Evolutionary conservation across 1,140 invertebrate genomes (phyloP).

Genomic region (Chrysopa pallens): DNA sequence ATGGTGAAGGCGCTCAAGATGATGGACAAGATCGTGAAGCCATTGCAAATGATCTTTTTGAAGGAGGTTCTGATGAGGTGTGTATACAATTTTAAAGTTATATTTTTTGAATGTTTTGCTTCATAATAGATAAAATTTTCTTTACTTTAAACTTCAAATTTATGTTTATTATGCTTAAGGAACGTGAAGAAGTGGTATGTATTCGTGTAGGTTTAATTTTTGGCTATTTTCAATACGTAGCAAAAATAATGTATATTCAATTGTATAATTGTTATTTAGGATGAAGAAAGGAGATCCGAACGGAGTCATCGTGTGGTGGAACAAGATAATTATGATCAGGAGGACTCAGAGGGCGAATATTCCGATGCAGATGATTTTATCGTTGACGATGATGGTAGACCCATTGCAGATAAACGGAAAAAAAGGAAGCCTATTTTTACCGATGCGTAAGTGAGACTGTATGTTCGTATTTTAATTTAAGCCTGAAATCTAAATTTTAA

Average conservation of each 20-base stretch:
- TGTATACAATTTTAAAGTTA: slow-evolving; percentile 17
- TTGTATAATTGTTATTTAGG: slow-evolving; percentile 26
- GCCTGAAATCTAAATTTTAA: neutral
- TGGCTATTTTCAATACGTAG: neutral
- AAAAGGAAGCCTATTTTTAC: slow-evolving; percentile 78
- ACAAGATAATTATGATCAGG: slow-evolving; percentile 50
- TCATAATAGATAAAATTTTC: neutral
- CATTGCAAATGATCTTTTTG: slow-evolving; percentile 79
- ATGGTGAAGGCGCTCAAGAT: slow-evolving; percentile 59
- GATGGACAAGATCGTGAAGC: slow-evolving; percentile 61
- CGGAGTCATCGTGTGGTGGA: slow-evolving; percentile 41
- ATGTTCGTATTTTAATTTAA: neutral
- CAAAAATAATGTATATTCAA: neutral
- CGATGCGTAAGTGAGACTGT: slow-evolving; percentile 53
- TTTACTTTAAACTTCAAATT: neutral
- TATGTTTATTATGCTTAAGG: slow-evolving; percentile 6
- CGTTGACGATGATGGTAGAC: slow-evolving; percentile 87
- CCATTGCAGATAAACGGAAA: slow-evolving; percentile 72
- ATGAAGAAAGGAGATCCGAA: slow-evolving; percentile 60
- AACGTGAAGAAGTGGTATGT: slow-evolving; percentile 17
- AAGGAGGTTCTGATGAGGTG: slow-evolving; percentile 67
- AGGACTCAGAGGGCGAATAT: slow-evolving; percentile 57
- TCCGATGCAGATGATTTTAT: slow-evolving; percentile 94
- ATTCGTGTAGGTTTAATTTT: neutral
- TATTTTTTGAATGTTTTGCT: neutral